A percentile compares a stretch with the other conserved stretches of the same genome.
Evolutionary conservation across 2,888 invertebrate genomes (phyloP).

Genomic region (Rhaphigaster nebulosa): DNA sequence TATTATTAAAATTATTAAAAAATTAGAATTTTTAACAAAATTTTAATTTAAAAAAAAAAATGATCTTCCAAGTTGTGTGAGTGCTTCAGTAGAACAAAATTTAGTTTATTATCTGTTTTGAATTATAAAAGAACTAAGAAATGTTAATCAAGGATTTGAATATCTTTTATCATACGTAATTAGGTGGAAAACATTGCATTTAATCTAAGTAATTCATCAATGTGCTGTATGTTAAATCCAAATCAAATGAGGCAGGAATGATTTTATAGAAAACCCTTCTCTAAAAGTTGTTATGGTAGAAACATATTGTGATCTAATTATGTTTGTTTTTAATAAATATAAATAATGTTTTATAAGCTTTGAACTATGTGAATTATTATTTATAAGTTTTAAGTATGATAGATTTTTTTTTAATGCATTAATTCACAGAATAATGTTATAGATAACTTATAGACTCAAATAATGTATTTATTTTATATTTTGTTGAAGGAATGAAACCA

Average conservation of each 20-base stretch:
- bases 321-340: neutral
- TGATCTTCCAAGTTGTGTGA: neutral
- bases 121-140: neutral
- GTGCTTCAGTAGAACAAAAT: conserved; percentile 12
- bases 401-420: too few relatives aligned
- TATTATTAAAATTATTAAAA: neutral
- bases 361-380: neutral
- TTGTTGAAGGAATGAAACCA: neutral
- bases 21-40: neutral
- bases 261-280: neutral
- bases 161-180: conserved; percentile 17
- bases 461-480: neutral
- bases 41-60: neutral
- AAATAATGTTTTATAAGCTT: neutral
- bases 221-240: neutral
- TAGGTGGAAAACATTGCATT: conserved; percentile 12
- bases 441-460: neutral
- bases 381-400: neutral
- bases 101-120: neutral
- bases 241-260: neutral
- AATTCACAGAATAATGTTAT: neutral
- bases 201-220: neutral
- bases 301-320: neutral
- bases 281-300: neutral
- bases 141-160: neutral